A percentile compares a stretch with the other conserved stretches of the same genome.
phyloP scores from a whole-genome alignment of 2,797 vertebrate genomes.

The Percopsis omiscomaycus region DNA sequence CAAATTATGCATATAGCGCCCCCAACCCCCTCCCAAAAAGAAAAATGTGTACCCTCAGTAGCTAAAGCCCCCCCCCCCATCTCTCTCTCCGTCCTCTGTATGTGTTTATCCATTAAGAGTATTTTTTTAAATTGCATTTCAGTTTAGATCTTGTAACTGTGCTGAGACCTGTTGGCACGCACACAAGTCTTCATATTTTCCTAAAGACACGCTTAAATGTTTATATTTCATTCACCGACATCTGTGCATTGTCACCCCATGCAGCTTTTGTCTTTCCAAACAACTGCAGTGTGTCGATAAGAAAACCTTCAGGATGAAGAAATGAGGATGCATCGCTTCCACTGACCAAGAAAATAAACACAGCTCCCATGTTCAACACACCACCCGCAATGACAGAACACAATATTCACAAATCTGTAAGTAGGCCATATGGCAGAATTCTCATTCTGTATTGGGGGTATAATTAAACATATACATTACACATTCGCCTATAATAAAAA shows the following conservation, averaged over 20 bases:
- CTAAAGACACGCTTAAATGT: slow-evolving; percentile 18
- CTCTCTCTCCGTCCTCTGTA: not conserved
- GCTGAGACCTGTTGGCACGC: not conserved
- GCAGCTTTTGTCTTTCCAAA: slow-evolving; percentile 25
- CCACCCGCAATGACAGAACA: slow-evolving; percentile 26
- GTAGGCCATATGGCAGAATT: slow-evolving; percentile 9
- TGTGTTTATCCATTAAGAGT: too few species aligned
- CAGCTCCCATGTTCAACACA: not conserved
- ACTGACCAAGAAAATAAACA: slow-evolving; percentile 1
- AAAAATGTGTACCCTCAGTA: too few species aligned
- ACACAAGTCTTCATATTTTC: not conserved
- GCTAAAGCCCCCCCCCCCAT: not conserved
- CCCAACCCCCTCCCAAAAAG: not conserved
- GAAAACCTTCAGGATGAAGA: slow-evolving; percentile 35
- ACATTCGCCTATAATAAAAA: not conserved
- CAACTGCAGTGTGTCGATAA: slow-evolving; percentile 24
- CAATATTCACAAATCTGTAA: slow-evolving; percentile 24
- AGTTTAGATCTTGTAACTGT: not conserved
- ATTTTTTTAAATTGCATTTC: too few species aligned
- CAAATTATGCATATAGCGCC: slow-evolving; percentile 18
- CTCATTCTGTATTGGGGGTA: too few species aligned
- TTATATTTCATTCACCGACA: slow-evolving; percentile 42
- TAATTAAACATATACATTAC: not conserved
- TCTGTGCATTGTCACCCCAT: slow-evolving; percentile 21
- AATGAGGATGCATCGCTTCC: slow-evolving; percentile 38